phyloP scores from a whole-genome alignment of 2,113 vertebrate genomes.

The Electrona antarctica region DNA sequence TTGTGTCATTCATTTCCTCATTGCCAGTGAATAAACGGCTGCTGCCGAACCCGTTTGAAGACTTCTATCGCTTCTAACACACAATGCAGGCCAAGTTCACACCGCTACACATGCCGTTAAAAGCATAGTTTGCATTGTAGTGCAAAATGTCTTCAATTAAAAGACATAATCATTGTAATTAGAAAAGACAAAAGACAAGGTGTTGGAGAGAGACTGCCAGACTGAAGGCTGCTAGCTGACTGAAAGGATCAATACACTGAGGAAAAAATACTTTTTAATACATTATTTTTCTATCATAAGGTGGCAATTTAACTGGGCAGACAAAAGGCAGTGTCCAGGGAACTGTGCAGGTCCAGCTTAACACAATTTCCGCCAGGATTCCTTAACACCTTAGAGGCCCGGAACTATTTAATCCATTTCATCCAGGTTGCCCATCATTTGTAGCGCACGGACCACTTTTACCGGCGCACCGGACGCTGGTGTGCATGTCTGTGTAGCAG shows the following conservation, averaged over 20 bases:
- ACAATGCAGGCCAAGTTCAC: background rate
- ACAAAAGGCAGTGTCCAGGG: slow-evolving; percentile 38
- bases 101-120: slow-evolving; percentile 8
- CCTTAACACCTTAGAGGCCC: too few species aligned
- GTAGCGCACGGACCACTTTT: too few species aligned
- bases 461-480: too few species aligned
- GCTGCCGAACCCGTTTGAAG: too few species aligned
- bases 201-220: slow-evolving; percentile 36
- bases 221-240: slow-evolving; percentile 21
- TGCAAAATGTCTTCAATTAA: too few species aligned
- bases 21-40: too few species aligned
- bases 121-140: slow-evolving; percentile 26
- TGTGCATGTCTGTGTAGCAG: too few species aligned
- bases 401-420: too few species aligned
- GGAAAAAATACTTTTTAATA: background rate
- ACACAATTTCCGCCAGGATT: background rate
- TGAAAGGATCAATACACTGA: slow-evolving; percentile 19
- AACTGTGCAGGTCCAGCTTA: slow-evolving; percentile 50
- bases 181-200: background rate
- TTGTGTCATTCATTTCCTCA: too few species aligned
- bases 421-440: too few species aligned
- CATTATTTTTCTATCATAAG: slow-evolving; percentile 46
- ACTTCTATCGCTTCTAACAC: background rate
- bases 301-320: slow-evolving; percentile 44
- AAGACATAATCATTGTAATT: too few species aligned